Conservation (phyloP, 2,113 vertebrate species). For the Leucoraja erinaceus region DNA sequence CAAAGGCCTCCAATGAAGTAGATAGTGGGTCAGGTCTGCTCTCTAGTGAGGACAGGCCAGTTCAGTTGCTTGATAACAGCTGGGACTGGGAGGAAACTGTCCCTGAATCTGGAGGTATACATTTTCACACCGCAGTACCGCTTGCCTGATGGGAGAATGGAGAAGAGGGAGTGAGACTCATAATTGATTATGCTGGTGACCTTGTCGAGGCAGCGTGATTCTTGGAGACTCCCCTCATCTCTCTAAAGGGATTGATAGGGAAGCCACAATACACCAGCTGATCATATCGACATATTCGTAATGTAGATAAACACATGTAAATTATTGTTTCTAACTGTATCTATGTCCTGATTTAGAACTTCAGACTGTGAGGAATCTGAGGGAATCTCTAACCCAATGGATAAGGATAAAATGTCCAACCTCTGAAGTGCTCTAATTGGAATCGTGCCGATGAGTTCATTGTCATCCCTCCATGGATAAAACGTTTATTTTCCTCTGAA, state of each 20-base stretch:
- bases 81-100: no score
- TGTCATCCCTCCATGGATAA: background rate
- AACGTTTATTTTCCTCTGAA: background rate
- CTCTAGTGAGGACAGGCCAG: no score
- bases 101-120: no score
- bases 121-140: no score
- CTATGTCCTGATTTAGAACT: background rate
- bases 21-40: no score
- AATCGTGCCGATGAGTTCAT: background rate
- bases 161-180: no score
- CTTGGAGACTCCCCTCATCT: background rate
- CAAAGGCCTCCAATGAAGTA: no score
- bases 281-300: background rate
- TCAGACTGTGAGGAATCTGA: background rate
- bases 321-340: no score
- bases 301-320: background rate
- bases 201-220: no score
- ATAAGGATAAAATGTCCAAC: background rate
- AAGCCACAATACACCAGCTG: background rate
- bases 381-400: background rate
- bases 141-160: no score
- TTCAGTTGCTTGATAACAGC: no score
- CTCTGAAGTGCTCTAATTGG: background rate
- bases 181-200: no score
- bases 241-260: background rate